phyloP scores from a whole-genome alignment of 2,797 vertebrate genomes.

The Ctenochaetus hawaiiensis region DNA sequence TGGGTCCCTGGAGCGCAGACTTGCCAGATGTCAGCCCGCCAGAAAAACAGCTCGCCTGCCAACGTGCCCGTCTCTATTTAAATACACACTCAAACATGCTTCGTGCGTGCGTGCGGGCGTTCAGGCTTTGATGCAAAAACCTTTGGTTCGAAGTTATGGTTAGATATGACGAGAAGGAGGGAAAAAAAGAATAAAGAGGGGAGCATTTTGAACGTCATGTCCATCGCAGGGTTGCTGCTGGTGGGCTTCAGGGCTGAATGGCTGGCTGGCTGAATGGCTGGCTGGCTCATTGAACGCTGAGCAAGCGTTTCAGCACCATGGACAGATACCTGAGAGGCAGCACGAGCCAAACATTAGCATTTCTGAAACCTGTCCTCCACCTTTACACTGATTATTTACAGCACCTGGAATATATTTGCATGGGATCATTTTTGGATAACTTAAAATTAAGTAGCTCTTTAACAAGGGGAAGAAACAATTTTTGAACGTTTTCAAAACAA shows the following conservation, averaged over 20 bases:
- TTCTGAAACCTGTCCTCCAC: constrained; percentile 62
- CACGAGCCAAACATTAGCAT: constrained; percentile 59
- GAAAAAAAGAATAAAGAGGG: not conserved
- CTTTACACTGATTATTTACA: constrained; percentile 66
- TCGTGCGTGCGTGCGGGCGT: constrained; percentile 57
- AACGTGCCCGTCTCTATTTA: constrained; percentile 85
- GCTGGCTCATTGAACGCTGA: constrained; percentile 13
- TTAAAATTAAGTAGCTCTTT: not conserved
- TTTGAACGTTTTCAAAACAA: not conserved
- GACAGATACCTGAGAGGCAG: constrained; percentile 81
- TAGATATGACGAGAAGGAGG: constrained; percentile 47
- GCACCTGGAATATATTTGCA: constrained; percentile 67
- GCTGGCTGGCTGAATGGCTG: constrained; percentile 27
- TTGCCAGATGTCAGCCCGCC: constrained; percentile 86
- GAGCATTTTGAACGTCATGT: constrained; percentile 70
- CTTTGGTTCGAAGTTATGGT: constrained; percentile 66
- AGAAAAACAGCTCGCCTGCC: constrained; percentile 86
- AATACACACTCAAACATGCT: constrained; percentile 81
- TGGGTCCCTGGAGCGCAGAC: constrained; percentile 83
- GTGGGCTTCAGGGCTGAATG: constrained; percentile 46
- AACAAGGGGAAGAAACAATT: not conserved
- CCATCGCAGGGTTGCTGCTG: constrained; percentile 60
- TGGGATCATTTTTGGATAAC: constrained; percentile 43
- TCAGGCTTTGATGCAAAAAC: constrained; percentile 78
- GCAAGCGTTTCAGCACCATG: constrained; percentile 87